Evolutionary conservation across 2,113 vertebrate species (phyloP).

Genomic region (Anser cygnoides): DNA sequence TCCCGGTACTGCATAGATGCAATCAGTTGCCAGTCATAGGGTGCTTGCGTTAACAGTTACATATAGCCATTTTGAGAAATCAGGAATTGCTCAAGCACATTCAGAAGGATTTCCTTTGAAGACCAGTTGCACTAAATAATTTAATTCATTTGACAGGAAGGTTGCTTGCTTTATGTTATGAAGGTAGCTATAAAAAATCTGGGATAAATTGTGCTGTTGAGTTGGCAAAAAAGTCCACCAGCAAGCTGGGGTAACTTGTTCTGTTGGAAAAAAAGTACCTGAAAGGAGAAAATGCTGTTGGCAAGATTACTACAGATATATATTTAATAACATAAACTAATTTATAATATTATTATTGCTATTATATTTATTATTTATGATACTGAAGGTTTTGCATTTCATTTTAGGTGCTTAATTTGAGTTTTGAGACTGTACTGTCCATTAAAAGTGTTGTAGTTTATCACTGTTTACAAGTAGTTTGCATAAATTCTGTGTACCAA

Average conservation of each 20-base stretch:
- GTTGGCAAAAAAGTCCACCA: slow-evolving; percentile 48
- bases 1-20: slow-evolving; percentile 66
- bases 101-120: slow-evolving; percentile 79
- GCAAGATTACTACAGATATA: slow-evolving; percentile 40
- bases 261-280: slow-evolving; percentile 72
- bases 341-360: neutral
- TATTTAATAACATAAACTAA: neutral
- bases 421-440: slow-evolving; percentile 63
- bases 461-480: slow-evolving; percentile 69
- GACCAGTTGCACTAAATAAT: slow-evolving; percentile 46
- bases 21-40: slow-evolving; percentile 64
- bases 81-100: slow-evolving; percentile 76
- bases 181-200: slow-evolving; percentile 76
- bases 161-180: slow-evolving; percentile 71
- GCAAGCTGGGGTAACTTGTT: slow-evolving; percentile 77
- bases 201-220: slow-evolving; percentile 60
- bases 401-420: slow-evolving; percentile 73
- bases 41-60: slow-evolving; percentile 59
- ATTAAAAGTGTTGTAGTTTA: slow-evolving; percentile 58
- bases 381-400: slow-evolving; percentile 11
- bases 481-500: slow-evolving; percentile 67
- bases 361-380: neutral
- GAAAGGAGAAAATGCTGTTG: slow-evolving; percentile 58
- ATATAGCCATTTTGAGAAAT: slow-evolving; percentile 79
- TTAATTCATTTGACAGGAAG: slow-evolving; percentile 43